Percentiles rank a stretch among this genome's conserved stretches.
Evolutionary conservation across 2,888 invertebrate genomes (phyloP).

Genomic region (Leucophenga montana): DNA sequence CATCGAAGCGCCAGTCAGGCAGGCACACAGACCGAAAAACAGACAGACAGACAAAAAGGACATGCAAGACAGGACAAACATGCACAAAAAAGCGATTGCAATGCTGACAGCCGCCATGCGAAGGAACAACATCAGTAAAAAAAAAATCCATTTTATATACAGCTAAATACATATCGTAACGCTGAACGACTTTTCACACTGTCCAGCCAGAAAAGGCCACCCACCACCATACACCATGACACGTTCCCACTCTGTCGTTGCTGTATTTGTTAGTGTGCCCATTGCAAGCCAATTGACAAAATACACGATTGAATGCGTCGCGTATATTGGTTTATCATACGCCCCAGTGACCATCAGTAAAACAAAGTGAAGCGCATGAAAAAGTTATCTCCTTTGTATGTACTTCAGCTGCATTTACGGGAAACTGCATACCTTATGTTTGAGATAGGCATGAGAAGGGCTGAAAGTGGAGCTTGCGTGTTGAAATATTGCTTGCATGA

Average conservation of each 20-base stretch:
- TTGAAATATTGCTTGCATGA: no score
- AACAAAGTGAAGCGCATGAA: constrained; percentile 18
- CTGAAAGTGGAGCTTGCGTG: no score
- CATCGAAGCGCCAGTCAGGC: constrained; percentile 37
- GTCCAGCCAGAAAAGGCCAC: no score
- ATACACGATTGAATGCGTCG: constrained; percentile 51
- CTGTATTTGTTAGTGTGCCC: constrained; percentile 1
- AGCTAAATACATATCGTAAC: constrained; percentile 21
- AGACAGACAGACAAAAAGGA: constrained; percentile 40
- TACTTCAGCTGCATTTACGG: background rate
- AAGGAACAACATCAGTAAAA: background rate
- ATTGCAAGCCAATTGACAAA: constrained; percentile 42
- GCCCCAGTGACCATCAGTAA: constrained; percentile 37
- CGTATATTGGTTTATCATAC: constrained; percentile 50
- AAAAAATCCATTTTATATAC: constrained; percentile 16
- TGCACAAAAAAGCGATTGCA: background rate
- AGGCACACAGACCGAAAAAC: constrained; percentile 41
- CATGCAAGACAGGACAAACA: constrained; percentile 14
- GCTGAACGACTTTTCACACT: constrained; percentile 14
- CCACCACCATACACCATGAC: no score
- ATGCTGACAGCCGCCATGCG: background rate
- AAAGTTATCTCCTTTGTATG: constrained; percentile 14
- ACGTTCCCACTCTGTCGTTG: background rate
- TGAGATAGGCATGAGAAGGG: no score
- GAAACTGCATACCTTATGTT: no score